These are phyloP conservation scores for Cataglyphis altisquamis DNA, from an alignment of 2,888 invertebrate species.

Conservation along the genomic window DNA sequence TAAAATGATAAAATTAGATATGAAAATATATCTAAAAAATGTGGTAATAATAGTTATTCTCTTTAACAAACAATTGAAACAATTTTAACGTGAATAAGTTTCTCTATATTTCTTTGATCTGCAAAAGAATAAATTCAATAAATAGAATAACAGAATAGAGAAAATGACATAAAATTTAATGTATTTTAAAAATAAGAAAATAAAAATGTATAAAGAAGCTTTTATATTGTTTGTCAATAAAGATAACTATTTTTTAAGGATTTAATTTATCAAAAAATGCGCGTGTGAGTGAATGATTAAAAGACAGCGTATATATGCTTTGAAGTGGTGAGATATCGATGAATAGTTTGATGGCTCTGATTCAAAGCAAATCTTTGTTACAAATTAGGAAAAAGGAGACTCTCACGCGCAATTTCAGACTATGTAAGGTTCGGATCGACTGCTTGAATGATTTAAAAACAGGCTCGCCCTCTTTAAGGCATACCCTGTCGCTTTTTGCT, in stretches of 20 bases:
- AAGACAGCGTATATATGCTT: background rate
- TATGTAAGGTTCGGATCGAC: constrained; percentile 67
- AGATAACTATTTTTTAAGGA: background rate
- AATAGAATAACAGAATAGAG: background rate
- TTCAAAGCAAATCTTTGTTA: constrained; percentile 19
- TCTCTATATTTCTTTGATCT: background rate
- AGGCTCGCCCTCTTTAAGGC: constrained; percentile 76
- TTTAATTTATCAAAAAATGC: background rate
- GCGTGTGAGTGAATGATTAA: background rate
- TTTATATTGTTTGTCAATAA: background rate
- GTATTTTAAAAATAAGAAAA: background rate
- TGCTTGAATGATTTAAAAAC: constrained; percentile 80
- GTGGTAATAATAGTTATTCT: background rate
- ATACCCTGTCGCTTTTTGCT: constrained; percentile 72
- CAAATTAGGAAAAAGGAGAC: constrained; percentile 3
- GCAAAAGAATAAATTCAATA: background rate
- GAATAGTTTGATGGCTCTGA: constrained; percentile 12
- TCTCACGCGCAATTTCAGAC: constrained; percentile 9
- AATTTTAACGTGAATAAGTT: background rate
- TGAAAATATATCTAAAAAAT: background rate
- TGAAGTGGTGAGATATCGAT: background rate
- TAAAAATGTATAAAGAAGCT: background rate
- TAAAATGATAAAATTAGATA: background rate
- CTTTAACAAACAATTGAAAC: background rate
- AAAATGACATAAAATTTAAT: background rate